Base-by-base conservation (phyloP, 1,140 invertebrate genomes). In the Periplaneta americana region DNA sequence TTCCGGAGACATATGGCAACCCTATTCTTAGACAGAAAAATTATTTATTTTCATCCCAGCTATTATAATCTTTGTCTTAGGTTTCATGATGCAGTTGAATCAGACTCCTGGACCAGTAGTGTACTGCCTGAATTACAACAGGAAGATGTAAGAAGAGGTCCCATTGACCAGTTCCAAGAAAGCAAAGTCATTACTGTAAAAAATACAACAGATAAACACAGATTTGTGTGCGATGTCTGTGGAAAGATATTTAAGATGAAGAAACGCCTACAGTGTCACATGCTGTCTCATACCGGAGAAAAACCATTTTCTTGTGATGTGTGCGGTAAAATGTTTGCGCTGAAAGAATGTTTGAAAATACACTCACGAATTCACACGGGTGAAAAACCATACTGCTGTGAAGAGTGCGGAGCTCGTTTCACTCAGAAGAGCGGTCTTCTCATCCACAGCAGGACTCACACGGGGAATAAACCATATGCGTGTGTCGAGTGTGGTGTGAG, bases 401-500 rank as follows among this genome's bases (percentile, higher is more conserved):
- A 82, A 32, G 32, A 74, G 18, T 84, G 84, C 77, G 82, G 80
- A 32, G 83, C 81, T 75, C 17, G 15, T 1, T 84, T 84, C 48
- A 34, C 35, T n/a, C 57, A 78, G 32, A 48, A 66, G 37, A 74
- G 82, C 18, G 37, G 84, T 9, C 77, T 86, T 13, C 82, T 76
- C 5, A 80, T 79, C 8, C 86, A 87, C 81, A 28, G 83, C 11
- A 78, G 85, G 2, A 85, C 82, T n/a, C 93, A 94, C 85, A 92
- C 92, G 2, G 93, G 94, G 0, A 92, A 94, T 82, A 90, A 92
- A 75, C 95, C 93, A 2, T 94, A 94, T 84, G 90, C 92, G 39
- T 95, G 94, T 85, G 90, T 90, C 82, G 89, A 87, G 22, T 82
- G 81, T 75, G 76, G 35, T 22, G 66, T 80, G 34, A 79, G 28